Conservation (phyloP, 2,888 invertebrate genomes). For the Tanypteryx hageni region DNA sequence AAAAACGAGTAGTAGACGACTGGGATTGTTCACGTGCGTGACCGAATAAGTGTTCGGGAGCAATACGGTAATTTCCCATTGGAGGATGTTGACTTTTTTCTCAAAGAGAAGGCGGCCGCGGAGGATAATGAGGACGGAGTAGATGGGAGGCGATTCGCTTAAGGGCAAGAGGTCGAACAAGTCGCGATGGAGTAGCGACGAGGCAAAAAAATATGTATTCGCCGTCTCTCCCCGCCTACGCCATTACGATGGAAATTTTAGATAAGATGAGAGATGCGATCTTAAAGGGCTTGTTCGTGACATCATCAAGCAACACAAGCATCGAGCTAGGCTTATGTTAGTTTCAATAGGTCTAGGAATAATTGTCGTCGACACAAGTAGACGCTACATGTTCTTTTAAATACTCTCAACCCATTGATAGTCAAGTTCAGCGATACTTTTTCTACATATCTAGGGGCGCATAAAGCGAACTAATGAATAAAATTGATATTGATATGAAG, state of each 20-base stretch:
- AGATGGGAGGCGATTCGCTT: not conserved
- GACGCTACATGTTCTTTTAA: too few species aligned
- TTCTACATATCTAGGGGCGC: too few species aligned
- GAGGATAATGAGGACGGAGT: not conserved
- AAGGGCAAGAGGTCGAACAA: not conserved
- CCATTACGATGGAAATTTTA: not conserved
- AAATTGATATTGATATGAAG: too few species aligned
- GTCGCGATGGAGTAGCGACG: not conserved
- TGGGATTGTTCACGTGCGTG: not conserved
- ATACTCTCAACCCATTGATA: too few species aligned
- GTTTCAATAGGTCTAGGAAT: too few species aligned
- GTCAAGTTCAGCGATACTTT: too few species aligned
- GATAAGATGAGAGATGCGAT: not conserved
- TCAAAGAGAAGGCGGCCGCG: not conserved
- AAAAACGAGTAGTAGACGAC: not conserved
- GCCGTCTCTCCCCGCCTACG: not conserved
- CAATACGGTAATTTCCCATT: constrained; percentile 2
- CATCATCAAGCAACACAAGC: not conserved
- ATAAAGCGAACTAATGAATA: too few species aligned
- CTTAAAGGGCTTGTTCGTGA: not conserved
- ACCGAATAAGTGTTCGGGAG: constrained; percentile 9
- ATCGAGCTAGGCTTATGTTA: not conserved
- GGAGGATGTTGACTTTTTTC: not conserved
- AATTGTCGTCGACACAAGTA: too few species aligned
- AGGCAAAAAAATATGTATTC: not conserved